Conservation (phyloP, 2,113 vertebrate species). For the Elaphurus davidianus region DNA sequence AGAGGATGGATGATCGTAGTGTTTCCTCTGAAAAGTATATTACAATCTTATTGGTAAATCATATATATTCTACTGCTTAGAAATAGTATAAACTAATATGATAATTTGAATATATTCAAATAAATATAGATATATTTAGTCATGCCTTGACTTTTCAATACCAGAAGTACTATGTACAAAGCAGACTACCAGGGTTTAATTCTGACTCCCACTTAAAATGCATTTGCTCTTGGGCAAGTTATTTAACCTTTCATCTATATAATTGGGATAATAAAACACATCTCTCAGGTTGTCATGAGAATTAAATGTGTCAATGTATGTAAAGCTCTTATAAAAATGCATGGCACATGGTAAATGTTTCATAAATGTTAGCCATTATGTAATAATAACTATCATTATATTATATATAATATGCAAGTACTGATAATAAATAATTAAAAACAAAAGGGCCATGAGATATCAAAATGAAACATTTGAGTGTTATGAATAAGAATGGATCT, state of each 20-base stretch:
- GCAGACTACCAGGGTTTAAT: background rate
- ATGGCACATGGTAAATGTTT: background rate
- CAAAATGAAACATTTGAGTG: conserved; percentile 33
- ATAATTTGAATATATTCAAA: conserved; percentile 24
- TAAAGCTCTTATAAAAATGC: conserved; percentile 18
- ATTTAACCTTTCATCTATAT: conserved; percentile 55
- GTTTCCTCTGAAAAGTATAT: background rate
- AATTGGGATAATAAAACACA: conserved; percentile 51
- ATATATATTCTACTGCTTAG: background rate
- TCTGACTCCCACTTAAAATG: conserved; percentile 27
- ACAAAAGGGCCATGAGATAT: background rate
- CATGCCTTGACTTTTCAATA: conserved; percentile 6
- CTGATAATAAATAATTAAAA: conserved; percentile 39
- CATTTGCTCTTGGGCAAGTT: conserved; percentile 27
- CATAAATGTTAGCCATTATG: conserved; percentile 10
- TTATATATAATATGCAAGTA: background rate
- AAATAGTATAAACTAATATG: background rate
- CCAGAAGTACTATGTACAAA: background rate
- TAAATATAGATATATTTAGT: background rate
- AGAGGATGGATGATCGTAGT: background rate
- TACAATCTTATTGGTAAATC: background rate
- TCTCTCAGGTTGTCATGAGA: conserved; percentile 28
- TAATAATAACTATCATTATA: background rate
- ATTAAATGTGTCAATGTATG: conserved; percentile 30
- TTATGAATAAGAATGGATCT: background rate